Base-by-base conservation (phyloP, 2,113 vertebrate genomes). In the Capreolus pygargus region DNA sequence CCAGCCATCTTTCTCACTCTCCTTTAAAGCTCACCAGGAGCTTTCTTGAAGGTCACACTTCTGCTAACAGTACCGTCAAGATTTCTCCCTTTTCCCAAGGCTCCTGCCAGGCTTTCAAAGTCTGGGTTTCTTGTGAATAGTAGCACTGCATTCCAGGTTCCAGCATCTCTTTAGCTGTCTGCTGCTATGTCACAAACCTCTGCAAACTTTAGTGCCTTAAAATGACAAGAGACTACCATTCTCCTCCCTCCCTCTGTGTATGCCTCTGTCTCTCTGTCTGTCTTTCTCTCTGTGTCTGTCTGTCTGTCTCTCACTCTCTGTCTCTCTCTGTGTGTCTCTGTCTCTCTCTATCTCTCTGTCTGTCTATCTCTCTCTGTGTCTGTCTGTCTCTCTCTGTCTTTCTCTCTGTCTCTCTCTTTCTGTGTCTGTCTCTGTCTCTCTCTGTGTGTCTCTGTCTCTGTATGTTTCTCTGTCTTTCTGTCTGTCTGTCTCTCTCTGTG, bases 321-420 rank as follows among this genome's bases (percentile, higher is more conserved):
- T 25, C 16, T 25, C 0, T 14, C 1, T 6, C 2, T 39, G 1
- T 70, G 10, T 3, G 0, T 25, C 1, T 16, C 2, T 21, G 0
- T 70, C 16, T 16, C 3, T n/a, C 0, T 36, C 7, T n/a, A 0
- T 58, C 23, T 58, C 5, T 60, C 39, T 14, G 5, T 27, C 3
- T 74, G 5, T 2, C 4, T 76, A 0, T 14, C 2, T 27, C 5
- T 25, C 36, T 12, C 2, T 25, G 12, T 7, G 1, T 19, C 2
- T n/a, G n/a, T n/a, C n/a, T n/a, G n/a, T n/a, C n/a, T n/a, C n/a
- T n/a, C 14, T n/a, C 16, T n/a, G 12, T 58, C 60, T 60, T 27
- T 61, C 1, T 61, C 23, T 15, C 28, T 16, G 0, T 64, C 30
- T 64, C 0, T 33, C 15, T 64, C 30, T 64, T 1, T 28, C 27